These are phyloP conservation scores for Toxotes jaculatrix DNA, from an alignment of 2,113 vertebrate genomes.

Conservation along the genomic window DNA sequence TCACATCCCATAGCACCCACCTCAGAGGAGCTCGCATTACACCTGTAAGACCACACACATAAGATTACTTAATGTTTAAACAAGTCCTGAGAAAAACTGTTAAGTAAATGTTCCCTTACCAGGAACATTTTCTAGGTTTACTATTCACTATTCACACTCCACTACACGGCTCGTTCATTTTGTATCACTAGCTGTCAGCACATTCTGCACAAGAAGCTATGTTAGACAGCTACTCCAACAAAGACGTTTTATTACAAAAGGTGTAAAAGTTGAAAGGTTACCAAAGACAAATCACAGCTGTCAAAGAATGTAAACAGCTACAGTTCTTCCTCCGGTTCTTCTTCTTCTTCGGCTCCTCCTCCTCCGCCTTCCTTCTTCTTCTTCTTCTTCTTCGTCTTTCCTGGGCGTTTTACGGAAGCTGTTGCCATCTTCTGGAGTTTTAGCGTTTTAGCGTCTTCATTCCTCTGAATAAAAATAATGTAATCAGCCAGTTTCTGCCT, in stretches of 20 bases:
- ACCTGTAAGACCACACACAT: conserved; percentile 38
- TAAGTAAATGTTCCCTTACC: background rate
- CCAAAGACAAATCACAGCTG: background rate
- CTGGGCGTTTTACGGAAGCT: background rate
- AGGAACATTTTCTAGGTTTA: background rate
- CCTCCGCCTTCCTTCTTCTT: background rate
- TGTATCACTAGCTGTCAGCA: background rate
- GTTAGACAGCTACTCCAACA: background rate
- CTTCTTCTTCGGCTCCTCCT: background rate
- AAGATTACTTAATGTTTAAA: background rate
- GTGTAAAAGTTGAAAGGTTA: background rate
- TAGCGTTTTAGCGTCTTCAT: background rate
- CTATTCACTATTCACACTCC: background rate
- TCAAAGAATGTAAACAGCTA: background rate
- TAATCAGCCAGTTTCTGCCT: background rate
- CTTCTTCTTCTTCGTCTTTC: conserved; percentile 9
- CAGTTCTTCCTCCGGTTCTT: background rate
- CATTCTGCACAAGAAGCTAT: background rate
- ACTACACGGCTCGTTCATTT: background rate
- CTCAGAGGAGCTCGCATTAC: conserved; percentile 78
- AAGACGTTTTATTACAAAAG: background rate
- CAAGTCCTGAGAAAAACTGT: background rate
- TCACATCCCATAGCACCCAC: conserved; percentile 94
- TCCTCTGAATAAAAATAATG: background rate
- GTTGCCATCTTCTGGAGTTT: background rate